Base-by-base conservation (phyloP, 1,140 invertebrate species). In the Neodiprion virginianus region DNA sequence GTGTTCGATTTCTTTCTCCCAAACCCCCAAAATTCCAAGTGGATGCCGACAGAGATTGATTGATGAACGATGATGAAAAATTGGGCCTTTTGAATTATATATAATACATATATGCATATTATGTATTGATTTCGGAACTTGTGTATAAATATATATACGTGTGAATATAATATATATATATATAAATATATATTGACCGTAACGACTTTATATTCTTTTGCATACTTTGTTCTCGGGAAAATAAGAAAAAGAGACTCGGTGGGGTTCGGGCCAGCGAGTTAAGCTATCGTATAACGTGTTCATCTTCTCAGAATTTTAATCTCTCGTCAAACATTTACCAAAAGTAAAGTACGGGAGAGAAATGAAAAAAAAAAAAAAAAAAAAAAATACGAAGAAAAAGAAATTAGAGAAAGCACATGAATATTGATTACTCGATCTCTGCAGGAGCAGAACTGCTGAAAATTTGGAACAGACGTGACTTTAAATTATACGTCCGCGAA, bases 251-350 rank as follows among this genome's bases (percentile, higher is more conserved):
- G 21, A 72, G 40, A 74, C 49, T 74, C 71, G 68, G 28, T 65
- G 73, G 72, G 67, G 67, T 69, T 70, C 67, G 67, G 61, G 73
- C 76, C 72, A 76, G 76, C 78, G 78, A 79, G 66, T 66, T 61
- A 53, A 70, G 48, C 78, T 79, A 76, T 71, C 14, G 1, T n/a
- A 11, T 11, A 21, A 21, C 0, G 17, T 21, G 17, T 21, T 21
- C 17, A 21, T 50, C n/a, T 71, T 71, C 8, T 71, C 11, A 28
- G 17, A 71, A 75, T 69, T 71, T 67, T 40, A 47, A 72, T 72
- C 48, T 68, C 47, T 72, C 21, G 40, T 23, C 65, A 69, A 48
- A 67, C 73, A 49, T 69, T 53, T 67, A 28, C 67, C 67, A 67
- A 40, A 40, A 40, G 28, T 40, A 5, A 40, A 40, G 28, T 5